Evolutionary conservation across 2,113 vertebrate genomes (phyloP), one percentile per base, ranked within the genome.

Genomic region (Lampris incognitus): DNA sequence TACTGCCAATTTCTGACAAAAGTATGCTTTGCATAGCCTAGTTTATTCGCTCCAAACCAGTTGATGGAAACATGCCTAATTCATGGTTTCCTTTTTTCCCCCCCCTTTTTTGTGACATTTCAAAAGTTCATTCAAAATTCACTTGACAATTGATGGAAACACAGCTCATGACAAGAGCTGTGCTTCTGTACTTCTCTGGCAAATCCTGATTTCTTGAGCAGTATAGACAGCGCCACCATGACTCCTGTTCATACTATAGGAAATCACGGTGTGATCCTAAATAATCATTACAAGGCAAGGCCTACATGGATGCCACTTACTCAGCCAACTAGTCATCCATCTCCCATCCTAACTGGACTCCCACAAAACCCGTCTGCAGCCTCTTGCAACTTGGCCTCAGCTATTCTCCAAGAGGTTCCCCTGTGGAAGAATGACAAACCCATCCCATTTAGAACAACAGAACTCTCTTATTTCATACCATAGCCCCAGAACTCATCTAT

Each of bases 351-450:
- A 57, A 5, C 74, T 0, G 1, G 2, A 48, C 69, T 39, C 11
- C 63, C n/a, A 48, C 61, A 60, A 72, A 4, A 6, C 24, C 49
- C 9, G 42, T 56, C 66, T 62, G 59, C 13, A 5, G 57, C 8
- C 50, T 38, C 37, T 4, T 9, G 50, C 6, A 2, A 24, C 80
- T 60, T 56, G 54, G n/a, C 39, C 7, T 61, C 9, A 4, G 10
- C 66, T 3, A 63, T n/a, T 37, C 38, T 37, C 54, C 42, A 64
- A 40, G 52, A 66, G 71, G 65, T 48, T 58, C 79, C 75, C 70
- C 8, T 11, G 59, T 72, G 55, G 55, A 10, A 9, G 39, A 65
- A 9, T 85, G 83, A 89, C 89, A 81, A 87, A 79, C 66, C 59
- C 76, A 2, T 55, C 9, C 57, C 6, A 9, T n/a, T 62, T 44